A percentile compares a stretch with the other conserved stretches of the same genome.
phyloP scores from a whole-genome alignment of 2,113 vertebrate species.

The Athene cunicularia region DNA sequence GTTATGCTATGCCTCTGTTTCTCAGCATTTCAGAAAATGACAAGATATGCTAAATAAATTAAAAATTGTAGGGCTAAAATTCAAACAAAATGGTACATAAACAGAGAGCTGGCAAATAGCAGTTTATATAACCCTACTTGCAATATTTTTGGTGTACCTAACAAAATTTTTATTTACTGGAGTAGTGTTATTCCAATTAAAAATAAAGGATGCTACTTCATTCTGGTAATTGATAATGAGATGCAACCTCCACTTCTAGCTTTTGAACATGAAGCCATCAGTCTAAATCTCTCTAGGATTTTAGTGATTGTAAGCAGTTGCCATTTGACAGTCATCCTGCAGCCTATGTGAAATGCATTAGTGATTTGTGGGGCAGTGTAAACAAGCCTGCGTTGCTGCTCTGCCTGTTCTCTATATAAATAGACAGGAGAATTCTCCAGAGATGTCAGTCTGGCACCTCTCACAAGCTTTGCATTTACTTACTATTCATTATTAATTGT shows the following conservation, averaged over 20 bases:
- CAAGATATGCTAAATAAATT: not conserved
- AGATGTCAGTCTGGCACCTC: conserved; percentile 27
- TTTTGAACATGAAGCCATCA: not conserved
- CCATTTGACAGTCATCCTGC: not conserved
- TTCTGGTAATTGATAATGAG: not conserved
- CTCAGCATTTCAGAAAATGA: not conserved
- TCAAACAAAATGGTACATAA: not conserved
- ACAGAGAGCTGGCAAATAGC: not conserved
- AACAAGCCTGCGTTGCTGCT: not conserved
- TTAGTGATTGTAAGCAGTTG: not conserved
- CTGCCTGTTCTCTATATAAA: not conserved
- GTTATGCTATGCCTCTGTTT: not conserved
- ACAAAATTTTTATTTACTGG: not conserved
- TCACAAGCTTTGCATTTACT: conserved; percentile 20
- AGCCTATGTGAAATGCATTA: not conserved
- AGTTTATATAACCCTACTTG: not conserved
- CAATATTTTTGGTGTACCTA: not conserved
- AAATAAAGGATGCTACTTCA: not conserved
- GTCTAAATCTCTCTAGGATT: not conserved
- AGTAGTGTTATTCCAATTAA: not conserved
- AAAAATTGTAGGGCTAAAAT: not conserved
- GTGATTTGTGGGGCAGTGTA: not conserved
- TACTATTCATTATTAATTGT: conserved; percentile 60
- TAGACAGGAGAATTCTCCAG: conserved; percentile 2
- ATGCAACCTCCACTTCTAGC: not conserved